Evolutionary conservation across 2,113 vertebrate genomes (phyloP), one percentile per base, ranked within the genome.

Genomic region (Peucedramus taeniatus): DNA sequence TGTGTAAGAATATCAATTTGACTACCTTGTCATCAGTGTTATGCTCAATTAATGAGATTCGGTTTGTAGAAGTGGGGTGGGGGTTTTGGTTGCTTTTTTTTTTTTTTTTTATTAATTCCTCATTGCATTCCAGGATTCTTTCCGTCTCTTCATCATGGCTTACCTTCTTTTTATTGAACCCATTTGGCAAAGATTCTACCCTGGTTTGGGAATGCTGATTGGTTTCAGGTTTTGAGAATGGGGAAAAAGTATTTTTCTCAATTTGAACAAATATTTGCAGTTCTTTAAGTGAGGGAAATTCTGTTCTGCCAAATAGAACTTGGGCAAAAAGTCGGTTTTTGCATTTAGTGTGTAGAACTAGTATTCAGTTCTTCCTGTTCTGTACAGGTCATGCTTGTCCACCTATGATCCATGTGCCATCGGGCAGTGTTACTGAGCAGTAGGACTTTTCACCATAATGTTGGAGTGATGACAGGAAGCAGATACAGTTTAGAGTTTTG

Each of bases 71-170:
- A 59, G 23, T 45, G 39, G 7, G 11, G 4, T 72, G 31, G 13
- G 20, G 9, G 4, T 28, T 81, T 65, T 51, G 39, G 37, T 42
- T 80, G 21, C 3, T 5, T 37, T 15, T 50, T 84, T 23, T 12
- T 37, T 59, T 15, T 28, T 74, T 13, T 70, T 51, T 33, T 83
- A 44, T 74, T 18, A 42, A 20, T 13, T 79, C 28, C 14, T 56
- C n/a, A 53, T 82, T 96, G 47, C 59, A 35, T 93, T 97, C 69
- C 47, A 71, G 20, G 51, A 65, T 92, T 87, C 45, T 90, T 97
- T 95, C 87, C 51, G 53, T 96, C 68, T 88, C 61, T 82, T 65
- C 68, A 20, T 80, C 37, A n/a, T 44, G 44, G 23, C 33, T 90
- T 83, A 15, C 37, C 50, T 59, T 69, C 42, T 76, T 91, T 83